Evolutionary conservation across 2,113 vertebrate species (phyloP).

Genomic region (Siniperca chuatsi): DNA sequence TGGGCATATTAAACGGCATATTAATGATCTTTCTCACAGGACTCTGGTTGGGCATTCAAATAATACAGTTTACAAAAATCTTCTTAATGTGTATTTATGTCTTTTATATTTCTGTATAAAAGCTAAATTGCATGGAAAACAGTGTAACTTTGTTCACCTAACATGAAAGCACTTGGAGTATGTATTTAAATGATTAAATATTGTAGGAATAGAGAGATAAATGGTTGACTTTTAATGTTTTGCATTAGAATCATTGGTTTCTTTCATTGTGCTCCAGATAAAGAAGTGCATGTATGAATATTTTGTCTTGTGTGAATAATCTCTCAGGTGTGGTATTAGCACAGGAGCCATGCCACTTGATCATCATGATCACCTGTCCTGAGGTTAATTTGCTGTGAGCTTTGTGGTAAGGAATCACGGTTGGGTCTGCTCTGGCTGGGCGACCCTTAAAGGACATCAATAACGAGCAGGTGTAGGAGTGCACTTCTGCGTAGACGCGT

Average conservation of each 20-base stretch:
- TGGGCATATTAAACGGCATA: not conserved
- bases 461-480: conserved; percentile 87
- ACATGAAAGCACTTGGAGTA: not conserved
- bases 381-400: conserved; percentile 79
- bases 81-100: not conserved
- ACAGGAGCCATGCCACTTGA: conserved; percentile 37
- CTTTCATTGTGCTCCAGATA: not conserved
- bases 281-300: conserved; percentile 28
- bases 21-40: conserved; percentile 10
- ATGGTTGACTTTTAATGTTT: not conserved
- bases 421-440: conserved; percentile 71
- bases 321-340: conserved; percentile 46
- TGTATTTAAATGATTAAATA: not conserved
- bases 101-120: not conserved
- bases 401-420: conserved; percentile 74
- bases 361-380: conserved; percentile 73
- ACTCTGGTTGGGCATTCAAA: not conserved
- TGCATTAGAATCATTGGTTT: not conserved
- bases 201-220: not conserved
- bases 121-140: not conserved
- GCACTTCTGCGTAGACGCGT: conserved; percentile 78
- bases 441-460: conserved; percentile 82
- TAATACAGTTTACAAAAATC: not conserved
- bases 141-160: not conserved
- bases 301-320: conserved; percentile 30